phyloP scores from a whole-genome alignment of 35 echinoderm and acorn worm genomes.

The Heliocidaris erythrogramma region DNA sequence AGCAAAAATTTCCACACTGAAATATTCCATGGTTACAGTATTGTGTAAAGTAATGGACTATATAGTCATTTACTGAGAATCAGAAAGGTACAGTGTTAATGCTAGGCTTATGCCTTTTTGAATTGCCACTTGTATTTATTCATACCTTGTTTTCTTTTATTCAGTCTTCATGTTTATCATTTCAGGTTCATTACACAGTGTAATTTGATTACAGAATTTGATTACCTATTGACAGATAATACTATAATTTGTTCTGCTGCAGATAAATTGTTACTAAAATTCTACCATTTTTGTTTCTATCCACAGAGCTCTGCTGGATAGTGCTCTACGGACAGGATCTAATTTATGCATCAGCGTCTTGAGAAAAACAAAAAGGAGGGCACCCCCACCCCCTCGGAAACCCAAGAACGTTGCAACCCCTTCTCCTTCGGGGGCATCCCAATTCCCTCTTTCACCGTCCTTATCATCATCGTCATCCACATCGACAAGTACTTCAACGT shows the following conservation, averaged over 20 bases:
- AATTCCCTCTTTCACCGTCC: background rate
- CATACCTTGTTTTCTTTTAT: too few relatives aligned
- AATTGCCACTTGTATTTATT: too few relatives aligned
- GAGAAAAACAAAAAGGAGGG: constrained; percentile 80
- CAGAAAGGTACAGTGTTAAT: too few relatives aligned
- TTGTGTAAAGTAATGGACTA: too few relatives aligned
- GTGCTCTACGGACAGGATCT: constrained; percentile 63
- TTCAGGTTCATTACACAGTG: too few relatives aligned
- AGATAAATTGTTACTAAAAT: background rate
- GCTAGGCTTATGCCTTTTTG: too few relatives aligned
- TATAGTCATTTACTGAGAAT: too few relatives aligned
- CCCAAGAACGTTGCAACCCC: background rate
- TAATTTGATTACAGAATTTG: too few relatives aligned
- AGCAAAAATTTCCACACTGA: too few relatives aligned
- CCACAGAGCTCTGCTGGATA: constrained; percentile 67
- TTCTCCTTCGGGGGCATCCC: background rate
- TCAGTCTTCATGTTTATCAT: too few relatives aligned
- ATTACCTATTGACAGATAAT: background rate
- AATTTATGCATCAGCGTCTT: constrained; percentile 69
- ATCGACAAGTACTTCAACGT: background rate
- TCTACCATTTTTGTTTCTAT: background rate
- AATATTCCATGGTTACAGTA: too few relatives aligned
- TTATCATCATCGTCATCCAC: background rate
- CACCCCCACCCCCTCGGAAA: constrained; percentile 62
- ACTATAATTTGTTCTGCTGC: background rate